Evolutionary conservation across 2,888 invertebrate species (phyloP).

Genomic region (Leptinotarsa tumamoca): DNA sequence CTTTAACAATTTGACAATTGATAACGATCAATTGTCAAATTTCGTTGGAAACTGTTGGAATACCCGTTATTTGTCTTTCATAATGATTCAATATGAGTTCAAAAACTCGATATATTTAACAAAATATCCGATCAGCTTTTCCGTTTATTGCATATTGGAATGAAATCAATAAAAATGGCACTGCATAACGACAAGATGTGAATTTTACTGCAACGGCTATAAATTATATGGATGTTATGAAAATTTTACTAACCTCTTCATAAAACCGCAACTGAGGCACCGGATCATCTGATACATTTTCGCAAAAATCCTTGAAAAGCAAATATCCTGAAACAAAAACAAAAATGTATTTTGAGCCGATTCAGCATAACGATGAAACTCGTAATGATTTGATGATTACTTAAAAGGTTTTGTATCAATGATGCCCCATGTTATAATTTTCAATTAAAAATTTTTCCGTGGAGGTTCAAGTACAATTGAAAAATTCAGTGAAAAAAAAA

Average conservation of each 20-base stretch:
- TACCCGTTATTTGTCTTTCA: too few relatives aligned
- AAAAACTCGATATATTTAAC: too few relatives aligned
- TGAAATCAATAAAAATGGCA: constrained; percentile 5
- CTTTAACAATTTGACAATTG: too few relatives aligned
- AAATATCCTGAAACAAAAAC: constrained; percentile 88
- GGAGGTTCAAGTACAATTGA: too few relatives aligned
- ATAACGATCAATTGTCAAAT: too few relatives aligned
- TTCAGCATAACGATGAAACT: constrained; percentile 4
- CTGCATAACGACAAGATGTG: not conserved
- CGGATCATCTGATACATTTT: constrained; percentile 94
- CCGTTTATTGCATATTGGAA: not conserved
- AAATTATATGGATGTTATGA: not conserved
- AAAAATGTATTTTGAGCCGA: constrained; percentile 39
- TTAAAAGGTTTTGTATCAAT: too few relatives aligned
- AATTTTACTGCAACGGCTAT: not conserved
- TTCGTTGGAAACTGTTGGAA: too few relatives aligned
- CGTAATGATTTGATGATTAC: too few relatives aligned
- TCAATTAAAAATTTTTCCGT: too few relatives aligned
- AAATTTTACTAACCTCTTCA: constrained; percentile 86
- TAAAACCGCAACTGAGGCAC: constrained; percentile 99
- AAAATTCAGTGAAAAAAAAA: too few relatives aligned
- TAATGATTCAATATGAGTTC: too few relatives aligned
- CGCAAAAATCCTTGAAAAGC: constrained; percentile 99
- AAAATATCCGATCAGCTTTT: not conserved
- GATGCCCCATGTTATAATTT: too few relatives aligned